A percentile compares a stretch with the other conserved stretches of the same genome.
Conservation (phyloP, 2,113 vertebrate genomes). For the Oxygymnocypris stewartii region DNA sequence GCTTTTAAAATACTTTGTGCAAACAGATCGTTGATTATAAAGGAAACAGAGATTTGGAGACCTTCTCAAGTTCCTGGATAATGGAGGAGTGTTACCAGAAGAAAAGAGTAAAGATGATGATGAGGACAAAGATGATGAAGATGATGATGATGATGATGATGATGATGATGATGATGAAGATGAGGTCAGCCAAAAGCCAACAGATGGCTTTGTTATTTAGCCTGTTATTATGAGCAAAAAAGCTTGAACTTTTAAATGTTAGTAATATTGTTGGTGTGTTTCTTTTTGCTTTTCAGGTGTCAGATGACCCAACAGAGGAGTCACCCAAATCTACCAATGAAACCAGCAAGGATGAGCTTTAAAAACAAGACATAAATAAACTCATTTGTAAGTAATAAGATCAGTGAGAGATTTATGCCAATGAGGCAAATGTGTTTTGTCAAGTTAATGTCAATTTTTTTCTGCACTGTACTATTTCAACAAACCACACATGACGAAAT, state of each 20-base stretch:
- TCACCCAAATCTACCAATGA: constrained; percentile 2
- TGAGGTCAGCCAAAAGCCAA: not conserved
- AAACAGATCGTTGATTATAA: constrained; percentile 80
- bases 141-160: constrained; percentile 44
- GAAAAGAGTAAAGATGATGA: constrained; percentile 55
- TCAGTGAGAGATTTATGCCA: not conserved
- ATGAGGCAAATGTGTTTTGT: constrained; percentile 12
- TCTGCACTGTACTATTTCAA: constrained; percentile 16
- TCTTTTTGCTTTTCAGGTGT: constrained; percentile 26
- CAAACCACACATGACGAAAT: not conserved
- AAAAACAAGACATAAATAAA: constrained; percentile 3
- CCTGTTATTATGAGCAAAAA: not conserved
- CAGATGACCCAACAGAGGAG: constrained; percentile 1
- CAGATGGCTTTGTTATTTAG: not conserved
- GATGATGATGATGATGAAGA: constrained; percentile 32
- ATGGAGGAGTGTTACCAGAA: constrained; percentile 75
- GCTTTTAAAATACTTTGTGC: not conserved
- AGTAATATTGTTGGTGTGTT: not conserved
- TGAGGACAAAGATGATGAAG: constrained; percentile 54
- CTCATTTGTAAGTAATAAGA: not conserved
- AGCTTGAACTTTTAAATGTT: not conserved
- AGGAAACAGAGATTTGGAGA: constrained; percentile 81
- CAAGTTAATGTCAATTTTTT: not conserved
- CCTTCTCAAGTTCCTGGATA: constrained; percentile 87
- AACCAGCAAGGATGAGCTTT: constrained; percentile 51